Conservation (phyloP, 2,888 invertebrate genomes). For the Cephus pygmeus region DNA sequence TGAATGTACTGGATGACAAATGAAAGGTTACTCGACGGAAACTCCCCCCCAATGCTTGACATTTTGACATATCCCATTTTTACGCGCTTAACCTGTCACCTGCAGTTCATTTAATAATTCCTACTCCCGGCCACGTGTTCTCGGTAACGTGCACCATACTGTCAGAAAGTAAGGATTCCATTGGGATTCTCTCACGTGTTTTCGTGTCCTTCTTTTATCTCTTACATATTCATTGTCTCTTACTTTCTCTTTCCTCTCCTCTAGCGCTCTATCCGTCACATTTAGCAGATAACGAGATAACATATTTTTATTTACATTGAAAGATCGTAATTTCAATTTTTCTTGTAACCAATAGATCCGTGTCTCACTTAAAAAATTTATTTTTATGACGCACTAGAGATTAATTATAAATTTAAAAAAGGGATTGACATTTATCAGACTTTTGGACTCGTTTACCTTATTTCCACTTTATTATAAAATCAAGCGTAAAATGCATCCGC, state of each 20-base stretch:
- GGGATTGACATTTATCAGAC: background rate
- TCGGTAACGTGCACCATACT: background rate
- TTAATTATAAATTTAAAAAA: too few species aligned
- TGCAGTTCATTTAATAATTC: constrained; percentile 36
- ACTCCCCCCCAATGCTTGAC: background rate
- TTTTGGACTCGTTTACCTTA: background rate
- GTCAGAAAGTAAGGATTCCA: background rate
- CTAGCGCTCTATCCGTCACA: background rate
- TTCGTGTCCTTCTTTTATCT: background rate
- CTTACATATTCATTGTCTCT: background rate
- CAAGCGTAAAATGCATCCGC: background rate
- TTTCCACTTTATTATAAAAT: background rate
- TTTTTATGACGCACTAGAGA: too few species aligned
- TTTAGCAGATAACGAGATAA: too few species aligned
- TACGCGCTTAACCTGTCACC: constrained; percentile 25
- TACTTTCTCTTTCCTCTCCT: background rate
- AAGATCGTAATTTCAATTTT: too few species aligned
- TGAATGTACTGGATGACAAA: background rate
- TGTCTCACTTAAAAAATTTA: too few species aligned
- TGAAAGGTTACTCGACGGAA: background rate
- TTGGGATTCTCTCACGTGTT: background rate
- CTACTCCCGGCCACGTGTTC: background rate
- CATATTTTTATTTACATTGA: too few species aligned
- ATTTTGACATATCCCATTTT: constrained; percentile 12
- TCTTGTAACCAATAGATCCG: too few species aligned